A percentile compares a stretch with the other conserved stretches of the same genome.
phyloP scores from a whole-genome alignment of 2,113 vertebrate species.

The Toxotes chatareus region DNA sequence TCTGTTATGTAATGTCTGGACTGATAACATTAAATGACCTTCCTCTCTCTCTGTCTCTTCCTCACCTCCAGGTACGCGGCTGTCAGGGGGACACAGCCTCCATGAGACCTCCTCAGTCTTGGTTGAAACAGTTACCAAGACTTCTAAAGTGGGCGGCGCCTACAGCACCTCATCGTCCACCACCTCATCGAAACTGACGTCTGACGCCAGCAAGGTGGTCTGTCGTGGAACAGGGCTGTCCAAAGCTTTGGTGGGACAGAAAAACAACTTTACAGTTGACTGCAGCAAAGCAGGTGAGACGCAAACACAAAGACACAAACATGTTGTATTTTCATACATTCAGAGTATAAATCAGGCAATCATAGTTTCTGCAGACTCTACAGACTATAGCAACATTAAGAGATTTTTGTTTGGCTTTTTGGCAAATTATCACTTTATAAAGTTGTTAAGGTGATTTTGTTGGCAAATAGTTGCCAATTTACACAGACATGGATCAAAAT shows the following conservation, averaged over 20 bases:
- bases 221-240: conserved; percentile 90
- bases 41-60: not conserved
- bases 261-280: conserved; percentile 95
- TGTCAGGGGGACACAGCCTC: conserved; percentile 96
- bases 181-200: conserved; percentile 86
- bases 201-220: conserved; percentile 93
- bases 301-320: not conserved
- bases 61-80: conserved; percentile 84
- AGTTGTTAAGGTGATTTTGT: not conserved
- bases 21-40: conserved; percentile 42
- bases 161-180: conserved; percentile 84
- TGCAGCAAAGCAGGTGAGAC: conserved; percentile 94
- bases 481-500: not conserved
- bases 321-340: not conserved
- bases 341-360: not conserved
- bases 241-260: conserved; percentile 91
- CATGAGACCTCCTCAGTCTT: conserved; percentile 95
- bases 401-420: not conserved
- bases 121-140: conserved; percentile 92
- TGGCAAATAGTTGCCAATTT: conserved; percentile 1
- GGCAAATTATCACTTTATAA: not conserved
- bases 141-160: conserved; percentile 84
- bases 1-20: conserved; percentile 56
- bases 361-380: not conserved
- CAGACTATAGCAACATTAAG: not conserved